A percentile compares a stretch with the other conserved stretches of the same genome.
Evolutionary conservation across 2,888 invertebrate species (phyloP).

Genomic region (Tuberolachnus salignus): DNA sequence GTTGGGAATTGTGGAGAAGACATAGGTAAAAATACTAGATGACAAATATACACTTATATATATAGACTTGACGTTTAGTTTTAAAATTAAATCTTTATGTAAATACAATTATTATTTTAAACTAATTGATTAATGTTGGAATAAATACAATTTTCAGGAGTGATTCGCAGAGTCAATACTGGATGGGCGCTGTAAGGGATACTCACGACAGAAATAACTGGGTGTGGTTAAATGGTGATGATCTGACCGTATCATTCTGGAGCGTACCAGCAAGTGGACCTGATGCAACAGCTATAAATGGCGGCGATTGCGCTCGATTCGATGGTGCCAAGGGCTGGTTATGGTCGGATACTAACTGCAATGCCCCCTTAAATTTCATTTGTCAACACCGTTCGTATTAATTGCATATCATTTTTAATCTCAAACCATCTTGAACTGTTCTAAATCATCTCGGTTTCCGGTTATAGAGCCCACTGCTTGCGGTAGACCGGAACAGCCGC

Average conservation of each 20-base stretch:
- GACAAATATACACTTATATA: too few species aligned
- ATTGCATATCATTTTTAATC: neutral
- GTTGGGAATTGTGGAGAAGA: conserved; percentile 91
- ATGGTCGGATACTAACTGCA: conserved; percentile 91
- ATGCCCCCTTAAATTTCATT: conserved; percentile 82
- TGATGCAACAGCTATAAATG: conserved; percentile 60
- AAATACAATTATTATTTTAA: neutral
- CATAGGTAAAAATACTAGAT: conserved; percentile 71
- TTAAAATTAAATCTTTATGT: neutral
- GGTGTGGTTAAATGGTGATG: conserved; percentile 89
- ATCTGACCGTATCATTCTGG: conserved; percentile 91
- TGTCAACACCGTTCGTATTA: conserved; percentile 86
- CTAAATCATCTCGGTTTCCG: neutral
- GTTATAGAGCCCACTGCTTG: conserved; percentile 83
- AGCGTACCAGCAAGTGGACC: conserved; percentile 75
- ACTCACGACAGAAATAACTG: conserved; percentile 77
- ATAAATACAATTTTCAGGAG: conserved; percentile 66
- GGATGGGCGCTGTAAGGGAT: conserved; percentile 93
- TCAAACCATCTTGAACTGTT: too few species aligned
- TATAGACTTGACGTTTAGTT: neutral
- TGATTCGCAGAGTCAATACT: conserved; percentile 89
- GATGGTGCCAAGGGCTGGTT: conserved; percentile 94
- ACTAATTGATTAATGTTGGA: neutral
- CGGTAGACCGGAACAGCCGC: conserved; percentile 89
- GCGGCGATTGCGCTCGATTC: conserved; percentile 85